Conservation (phyloP, 1,140 invertebrate species). For the Paraescarpia echinospica region DNA sequence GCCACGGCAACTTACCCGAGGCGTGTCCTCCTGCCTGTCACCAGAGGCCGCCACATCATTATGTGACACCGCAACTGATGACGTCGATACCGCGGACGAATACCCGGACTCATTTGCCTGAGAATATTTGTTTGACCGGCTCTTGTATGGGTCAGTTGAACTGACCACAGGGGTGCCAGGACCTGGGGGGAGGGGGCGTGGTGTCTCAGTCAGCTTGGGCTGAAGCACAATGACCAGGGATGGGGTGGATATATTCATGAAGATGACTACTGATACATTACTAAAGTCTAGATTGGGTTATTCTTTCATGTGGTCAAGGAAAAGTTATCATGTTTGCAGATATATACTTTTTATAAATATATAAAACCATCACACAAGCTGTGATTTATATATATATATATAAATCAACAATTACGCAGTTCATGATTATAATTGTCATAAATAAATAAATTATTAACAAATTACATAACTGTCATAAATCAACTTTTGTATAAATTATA, state of each 20-base stretch:
- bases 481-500: neutral
- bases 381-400: neutral
- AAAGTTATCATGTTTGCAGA: neutral
- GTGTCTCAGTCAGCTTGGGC: slow-evolving; percentile 22
- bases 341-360: too few species aligned
- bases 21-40: neutral
- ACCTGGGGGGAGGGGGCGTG: slow-evolving; percentile 28
- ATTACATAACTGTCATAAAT: neutral
- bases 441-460: neutral
- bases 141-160: neutral
- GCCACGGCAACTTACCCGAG: neutral
- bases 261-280: neutral
- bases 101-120: neutral
- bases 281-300: neutral
- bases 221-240: neutral
- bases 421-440: neutral
- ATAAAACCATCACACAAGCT: neutral
- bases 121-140: neutral
- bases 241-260: neutral
- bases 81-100: neutral
- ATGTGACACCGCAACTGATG: neutral
- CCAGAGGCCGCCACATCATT: neutral
- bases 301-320: neutral
- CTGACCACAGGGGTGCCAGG: slow-evolving; percentile 10
- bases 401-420: too few species aligned